Base-by-base conservation (phyloP, 2,888 invertebrate genomes). In the Neuroscelio doddi region DNA sequence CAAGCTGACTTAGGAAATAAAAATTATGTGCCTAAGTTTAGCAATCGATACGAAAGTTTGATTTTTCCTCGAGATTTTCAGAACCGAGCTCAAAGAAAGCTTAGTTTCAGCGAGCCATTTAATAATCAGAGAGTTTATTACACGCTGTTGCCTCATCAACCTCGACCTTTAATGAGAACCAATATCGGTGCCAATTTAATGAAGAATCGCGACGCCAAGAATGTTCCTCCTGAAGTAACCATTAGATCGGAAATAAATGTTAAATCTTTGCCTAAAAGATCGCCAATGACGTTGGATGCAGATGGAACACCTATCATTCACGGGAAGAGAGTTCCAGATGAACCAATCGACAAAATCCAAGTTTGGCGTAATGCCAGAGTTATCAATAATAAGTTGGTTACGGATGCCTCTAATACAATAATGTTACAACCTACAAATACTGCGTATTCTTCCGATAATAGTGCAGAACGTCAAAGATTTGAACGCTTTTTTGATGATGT, bases 321-420 rank as follows among this genome's bases (percentile, higher is more conserved):
- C 49, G 94, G 94, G 0, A 89, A 93, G 0, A 88, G 95, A 57
- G 91, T 94, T 32, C 95, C 95, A 0, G 95, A 96, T 77, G 93
- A 94, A 70, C 92, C 93, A 53, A 90, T 91, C 44, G 93, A 94
- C 76, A 91, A 90, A 69, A 84, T 85, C 16, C 92, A 93, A 80
- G 92, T 91, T 0, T 95, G 95, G 95, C 88, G 95, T 51, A 95
- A 95, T 83, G 95, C 95, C 0, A 87, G 95, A 67, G 94, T 95
- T 9, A 93, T 95, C 39, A 94, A 95, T 77, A 93, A 93, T 51
- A 90, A 93, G 80, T 84, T 95, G 45, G 87, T 92, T 39, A 92
- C 93, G 12, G 89, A 90, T 74, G 91, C 89, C 3, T 90, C 90
- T 69, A 88, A 88, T 63, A 90, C 91, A 44, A 89, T 90, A 1